Evolutionary conservation across 2,888 invertebrate genomes (phyloP), one percentile per base, ranked within the genome.

Genomic region (Diarsia dahlii): DNA sequence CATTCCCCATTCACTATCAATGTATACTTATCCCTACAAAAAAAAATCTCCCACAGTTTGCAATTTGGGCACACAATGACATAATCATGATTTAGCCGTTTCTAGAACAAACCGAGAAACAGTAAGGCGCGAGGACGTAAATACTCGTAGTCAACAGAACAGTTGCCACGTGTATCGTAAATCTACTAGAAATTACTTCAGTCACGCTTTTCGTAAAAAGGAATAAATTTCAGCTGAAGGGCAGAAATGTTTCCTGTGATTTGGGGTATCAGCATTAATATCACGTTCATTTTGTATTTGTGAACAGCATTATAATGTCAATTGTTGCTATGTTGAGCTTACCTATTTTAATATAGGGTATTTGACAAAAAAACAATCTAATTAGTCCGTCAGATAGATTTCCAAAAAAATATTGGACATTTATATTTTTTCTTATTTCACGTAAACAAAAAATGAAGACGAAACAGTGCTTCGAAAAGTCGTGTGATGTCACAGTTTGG

Each of bases 201-300:
- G 83, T 69, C 79, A 77, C 83, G 69, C 67, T 39, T 78, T 23
- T 39, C 20, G 18, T 4, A 15, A 66, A 66, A 39, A 39, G n/a
- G 28, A 45, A 10, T 0, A 10, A 3, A 15, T 50, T 50, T 13
- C 50, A 13, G 50, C 45, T 23, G 15, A 15, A 23, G 10, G 50
- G 13, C 18, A 13, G 20, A 23, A 20, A 8, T 28, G 15, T 48
- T 28, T 28, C 13, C 8, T n/a, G 4, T 50, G 28, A 18, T 5
- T 50, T 23, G 10, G 12, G 13, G 3, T 3, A 62, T 52, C 8
- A 56, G 23, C 12, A 54, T 45, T 50, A 12, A 18, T 18, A 4
- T 34, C 15, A 20, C 13, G 39, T 23, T 8, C 18, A 12, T 20
- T 12, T n/a, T 23, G 34, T 23, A n/a, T 4, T 66, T 34, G n/a